These are phyloP conservation scores for Porphyrio hochstetteri DNA, from an alignment of 2,113 vertebrate species.

Conservation along the genomic window DNA sequence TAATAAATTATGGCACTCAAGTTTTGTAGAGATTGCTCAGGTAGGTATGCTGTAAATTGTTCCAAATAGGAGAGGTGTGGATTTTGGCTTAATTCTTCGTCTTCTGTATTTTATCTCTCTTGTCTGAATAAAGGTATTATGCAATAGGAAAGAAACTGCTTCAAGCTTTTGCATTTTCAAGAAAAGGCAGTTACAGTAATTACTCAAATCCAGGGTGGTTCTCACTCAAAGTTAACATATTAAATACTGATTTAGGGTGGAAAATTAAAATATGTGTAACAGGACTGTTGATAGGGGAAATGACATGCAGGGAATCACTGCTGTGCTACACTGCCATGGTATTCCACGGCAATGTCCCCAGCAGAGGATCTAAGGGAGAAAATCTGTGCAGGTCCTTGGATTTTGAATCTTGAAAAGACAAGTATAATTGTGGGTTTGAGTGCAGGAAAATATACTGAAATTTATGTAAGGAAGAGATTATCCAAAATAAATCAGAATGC, in stretches of 20 bases:
- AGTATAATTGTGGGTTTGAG: neutral
- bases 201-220: neutral
- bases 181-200: neutral
- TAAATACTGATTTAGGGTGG: neutral
- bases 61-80: neutral
- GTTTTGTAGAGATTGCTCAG: neutral
- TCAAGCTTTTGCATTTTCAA: neutral
- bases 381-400: neutral
- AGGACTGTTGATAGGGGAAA: neutral
- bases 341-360: neutral
- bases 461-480: neutral
- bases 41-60: neutral
- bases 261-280: neutral
- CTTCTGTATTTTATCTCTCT: neutral
- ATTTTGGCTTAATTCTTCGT: neutral
- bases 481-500: neutral
- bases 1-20: neutral
- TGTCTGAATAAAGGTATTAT: neutral
- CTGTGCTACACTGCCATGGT: neutral
- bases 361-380: neutral
- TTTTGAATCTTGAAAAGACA: neutral
- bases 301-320: neutral
- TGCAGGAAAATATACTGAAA: neutral
- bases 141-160: neutral
- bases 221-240: neutral